Conservation (phyloP, 2,113 vertebrate genomes). For the Malaclemys terrapin region DNA sequence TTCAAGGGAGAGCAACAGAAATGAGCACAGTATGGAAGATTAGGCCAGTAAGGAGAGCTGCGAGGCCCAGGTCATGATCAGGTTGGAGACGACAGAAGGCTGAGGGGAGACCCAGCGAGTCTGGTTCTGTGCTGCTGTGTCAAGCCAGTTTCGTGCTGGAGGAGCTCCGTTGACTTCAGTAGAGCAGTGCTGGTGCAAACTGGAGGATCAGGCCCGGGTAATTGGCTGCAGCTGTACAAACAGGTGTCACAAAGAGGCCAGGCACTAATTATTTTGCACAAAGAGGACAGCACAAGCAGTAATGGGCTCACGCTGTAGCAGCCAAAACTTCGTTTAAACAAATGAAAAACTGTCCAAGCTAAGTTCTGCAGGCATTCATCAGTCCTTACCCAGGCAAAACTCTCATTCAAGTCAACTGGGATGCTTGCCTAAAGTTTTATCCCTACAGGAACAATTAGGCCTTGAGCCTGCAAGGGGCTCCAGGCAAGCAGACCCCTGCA, state of each 20-base stretch:
- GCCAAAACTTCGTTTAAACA: constrained; percentile 67
- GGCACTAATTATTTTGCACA: background rate
- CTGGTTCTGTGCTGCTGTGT: constrained; percentile 26
- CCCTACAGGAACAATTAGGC: constrained; percentile 20
- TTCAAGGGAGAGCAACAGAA: background rate
- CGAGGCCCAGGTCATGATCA: background rate
- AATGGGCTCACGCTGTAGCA: constrained; percentile 66
- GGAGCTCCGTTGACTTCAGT: background rate
- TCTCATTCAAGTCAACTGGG: constrained; percentile 42
- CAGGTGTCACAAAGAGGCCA: constrained; percentile 38
- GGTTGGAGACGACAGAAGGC: background rate
- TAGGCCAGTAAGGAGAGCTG: background rate
- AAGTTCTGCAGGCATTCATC: constrained; percentile 60
- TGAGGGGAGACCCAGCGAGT: background rate
- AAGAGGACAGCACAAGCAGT: constrained; percentile 33
- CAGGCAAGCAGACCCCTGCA: constrained; percentile 50
- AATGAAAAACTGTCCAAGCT: constrained; percentile 61
- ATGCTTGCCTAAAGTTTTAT: constrained; percentile 51
- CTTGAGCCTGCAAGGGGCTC: constrained; percentile 37
- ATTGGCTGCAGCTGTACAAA: background rate
- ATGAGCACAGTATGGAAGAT: background rate
- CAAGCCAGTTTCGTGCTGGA: background rate
- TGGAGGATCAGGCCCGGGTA: background rate
- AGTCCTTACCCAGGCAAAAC: constrained; percentile 37
- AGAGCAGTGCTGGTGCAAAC: background rate